These are phyloP conservation scores for Digitonthophagus gazella DNA, from an alignment of 2,888 invertebrate genomes.

Conservation along the genomic window DNA sequence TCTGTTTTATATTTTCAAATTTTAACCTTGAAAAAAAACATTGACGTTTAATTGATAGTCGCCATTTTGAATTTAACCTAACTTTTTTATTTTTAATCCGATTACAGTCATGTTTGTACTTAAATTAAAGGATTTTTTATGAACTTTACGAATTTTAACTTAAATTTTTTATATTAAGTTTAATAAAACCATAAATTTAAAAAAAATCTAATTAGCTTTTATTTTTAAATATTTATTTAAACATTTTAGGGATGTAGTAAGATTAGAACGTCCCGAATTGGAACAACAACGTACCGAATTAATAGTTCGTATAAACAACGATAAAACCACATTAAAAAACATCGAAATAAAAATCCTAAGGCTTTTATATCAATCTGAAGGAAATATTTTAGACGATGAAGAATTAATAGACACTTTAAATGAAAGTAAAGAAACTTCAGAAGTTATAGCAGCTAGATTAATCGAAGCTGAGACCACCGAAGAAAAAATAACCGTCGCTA, in stretches of 20 bases:
- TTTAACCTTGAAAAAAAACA: no score
- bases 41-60: no score
- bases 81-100: no score
- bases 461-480: constrained; percentile 86
- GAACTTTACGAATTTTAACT: no score
- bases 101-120: no score
- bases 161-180: no score
- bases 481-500: constrained; percentile 77
- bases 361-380: constrained; percentile 77
- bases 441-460: constrained; percentile 84
- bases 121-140: no score
- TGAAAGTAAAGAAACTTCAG: constrained; percentile 89
- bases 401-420: constrained; percentile 87
- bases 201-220: no score
- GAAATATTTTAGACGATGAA: constrained; percentile 92
- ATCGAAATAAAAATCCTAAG: constrained; percentile 89
- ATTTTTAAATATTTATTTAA: background rate
- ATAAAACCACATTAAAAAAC: constrained; percentile 77
- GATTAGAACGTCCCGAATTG: constrained; percentile 84
- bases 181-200: no score
- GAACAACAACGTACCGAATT: constrained; percentile 80
- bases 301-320: constrained; percentile 79
- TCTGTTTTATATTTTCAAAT: no score
- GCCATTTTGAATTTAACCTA: no score
- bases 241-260: constrained; percentile 73